A percentile compares a stretch with the other conserved stretches of the same genome.
These are phyloP conservation scores for Notamacropus eugenii DNA, from an alignment of 2,797 vertebrate species.

Conservation along the genomic window DNA sequence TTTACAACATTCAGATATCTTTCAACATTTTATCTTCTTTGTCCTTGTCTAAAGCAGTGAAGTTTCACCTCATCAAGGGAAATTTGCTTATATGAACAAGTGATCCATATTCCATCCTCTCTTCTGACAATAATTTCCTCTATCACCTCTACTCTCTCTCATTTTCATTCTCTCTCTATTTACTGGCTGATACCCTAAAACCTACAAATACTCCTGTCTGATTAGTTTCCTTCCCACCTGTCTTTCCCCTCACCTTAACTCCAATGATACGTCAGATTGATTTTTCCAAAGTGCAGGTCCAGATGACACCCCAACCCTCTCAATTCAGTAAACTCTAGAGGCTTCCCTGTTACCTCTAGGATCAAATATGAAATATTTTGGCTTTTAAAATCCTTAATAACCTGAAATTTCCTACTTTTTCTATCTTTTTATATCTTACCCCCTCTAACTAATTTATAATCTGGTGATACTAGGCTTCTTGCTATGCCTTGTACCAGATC, in stretches of 20 bases:
- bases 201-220: not conserved
- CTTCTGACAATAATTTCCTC: too few species aligned
- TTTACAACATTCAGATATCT: not conserved
- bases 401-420: not conserved
- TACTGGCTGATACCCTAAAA: not conserved
- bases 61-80: not conserved
- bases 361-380: not conserved
- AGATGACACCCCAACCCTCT: accelerated
- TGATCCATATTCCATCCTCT: not conserved
- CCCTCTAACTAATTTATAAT: not conserved
- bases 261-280: not conserved
- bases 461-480: not conserved
- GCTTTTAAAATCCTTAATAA: not conserved
- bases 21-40: not conserved
- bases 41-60: not conserved
- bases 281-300: not conserved
- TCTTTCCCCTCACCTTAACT: not conserved
- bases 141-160: not conserved
- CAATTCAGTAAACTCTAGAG: not conserved
- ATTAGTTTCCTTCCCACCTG: not conserved
- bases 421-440: not conserved
- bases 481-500: not conserved
- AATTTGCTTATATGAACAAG: not conserved
- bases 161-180: not conserved
- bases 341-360: not conserved